phyloP scores from a whole-genome alignment of 2,888 invertebrate species.

The Agrypnus murinus region DNA sequence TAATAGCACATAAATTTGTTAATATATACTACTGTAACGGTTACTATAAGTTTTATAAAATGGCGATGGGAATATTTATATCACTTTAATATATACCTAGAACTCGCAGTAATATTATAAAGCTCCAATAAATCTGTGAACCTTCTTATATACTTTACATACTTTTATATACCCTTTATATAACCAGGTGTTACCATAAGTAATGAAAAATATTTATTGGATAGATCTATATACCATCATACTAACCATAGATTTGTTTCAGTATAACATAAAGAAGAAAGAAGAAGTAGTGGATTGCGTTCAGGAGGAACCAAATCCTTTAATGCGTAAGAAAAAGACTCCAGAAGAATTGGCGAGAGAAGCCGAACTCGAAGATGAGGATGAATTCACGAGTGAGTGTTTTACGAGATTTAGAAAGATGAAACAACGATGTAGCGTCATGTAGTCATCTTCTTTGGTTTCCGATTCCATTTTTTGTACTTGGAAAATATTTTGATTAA shows the following conservation, averaged over 20 bases:
- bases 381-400: conserved; percentile 94
- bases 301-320: conserved; percentile 91
- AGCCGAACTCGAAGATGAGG: conserved; percentile 96
- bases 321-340: conserved; percentile 99
- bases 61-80: too few species aligned
- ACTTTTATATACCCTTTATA: too few species aligned
- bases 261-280: conserved; percentile 99
- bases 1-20: too few species aligned
- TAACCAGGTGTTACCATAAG: too few species aligned
- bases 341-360: conserved; percentile 98
- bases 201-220: too few species aligned
- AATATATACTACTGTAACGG: too few species aligned
- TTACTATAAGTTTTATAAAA: too few species aligned
- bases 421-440: conserved; percentile 65
- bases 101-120: too few species aligned
- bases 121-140: too few species aligned
- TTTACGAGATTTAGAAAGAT: conserved; percentile 64
- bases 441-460: conserved; percentile 57
- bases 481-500: neutral
- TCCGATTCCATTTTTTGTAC: neutral
- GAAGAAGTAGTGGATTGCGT: conserved; percentile 90
- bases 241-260: conserved; percentile 66
- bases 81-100: too few species aligned
- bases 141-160: too few species aligned
- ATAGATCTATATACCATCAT: too few species aligned